Conservation (phyloP, 2,888 invertebrate species). For the Parthenolecanium corni region DNA sequence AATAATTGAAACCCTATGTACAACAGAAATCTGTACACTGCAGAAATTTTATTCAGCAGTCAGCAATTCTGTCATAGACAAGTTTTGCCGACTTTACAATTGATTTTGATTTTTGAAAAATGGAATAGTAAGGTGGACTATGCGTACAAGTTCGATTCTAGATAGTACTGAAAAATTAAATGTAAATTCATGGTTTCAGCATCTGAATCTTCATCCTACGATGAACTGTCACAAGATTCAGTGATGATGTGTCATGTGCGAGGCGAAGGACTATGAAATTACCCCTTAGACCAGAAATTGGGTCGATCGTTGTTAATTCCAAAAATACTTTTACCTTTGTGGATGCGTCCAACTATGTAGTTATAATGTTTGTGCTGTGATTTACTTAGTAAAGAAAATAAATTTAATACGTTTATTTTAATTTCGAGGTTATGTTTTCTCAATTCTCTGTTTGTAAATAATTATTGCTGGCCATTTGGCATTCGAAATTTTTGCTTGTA, state of each 20-base stretch:
- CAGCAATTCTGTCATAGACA: too few relatives aligned
- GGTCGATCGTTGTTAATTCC: background rate
- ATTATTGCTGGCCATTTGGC: background rate
- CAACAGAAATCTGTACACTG: too few relatives aligned
- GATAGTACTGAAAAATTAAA: too few relatives aligned
- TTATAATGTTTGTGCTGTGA: conserved; percentile 25
- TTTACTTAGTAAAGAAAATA: conserved; percentile 15
- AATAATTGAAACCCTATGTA: background rate
- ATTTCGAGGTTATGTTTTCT: background rate
- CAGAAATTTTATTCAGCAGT: too few relatives aligned
- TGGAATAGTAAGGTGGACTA: too few relatives aligned
- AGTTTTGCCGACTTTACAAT: too few relatives aligned
- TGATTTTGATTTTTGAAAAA: too few relatives aligned
- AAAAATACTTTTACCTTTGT: background rate
- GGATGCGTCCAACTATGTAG: conserved; percentile 19
- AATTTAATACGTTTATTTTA: conserved; percentile 4
- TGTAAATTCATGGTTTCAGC: too few relatives aligned
- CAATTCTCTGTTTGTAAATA: background rate
- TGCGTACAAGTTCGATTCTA: too few relatives aligned
- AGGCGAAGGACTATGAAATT: conserved; percentile 31
- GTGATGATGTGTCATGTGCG: conserved; percentile 47
- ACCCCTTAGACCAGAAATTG: background rate
- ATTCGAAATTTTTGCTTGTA: background rate
- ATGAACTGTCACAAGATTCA: conserved; percentile 78
- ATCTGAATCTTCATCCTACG: conserved; percentile 70